Evolutionary conservation across 2,113 vertebrate species (phyloP), one percentile per base, ranked within the genome.

Genomic region (Upupa epops): DNA sequence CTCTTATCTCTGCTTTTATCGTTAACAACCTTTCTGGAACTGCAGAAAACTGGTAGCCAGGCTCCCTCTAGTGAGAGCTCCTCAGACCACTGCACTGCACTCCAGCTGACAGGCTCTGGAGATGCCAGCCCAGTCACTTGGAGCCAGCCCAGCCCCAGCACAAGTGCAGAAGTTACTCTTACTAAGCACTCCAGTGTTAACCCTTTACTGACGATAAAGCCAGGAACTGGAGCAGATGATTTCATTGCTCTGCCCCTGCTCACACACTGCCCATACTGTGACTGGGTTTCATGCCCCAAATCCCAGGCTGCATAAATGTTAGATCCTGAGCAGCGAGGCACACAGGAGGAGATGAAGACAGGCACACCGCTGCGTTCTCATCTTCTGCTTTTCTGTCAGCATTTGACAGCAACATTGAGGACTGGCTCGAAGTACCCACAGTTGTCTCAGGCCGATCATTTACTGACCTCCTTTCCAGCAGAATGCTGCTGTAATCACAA

Each of bases 391-490:
- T 60, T 48, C 59, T 59, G 64, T 17, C 18, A 72, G 34, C 32
- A 25, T 21, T 22, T 54, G 69, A 82, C 32, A 25, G 74, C 74
- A 79, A 28, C 19, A 6, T 0, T 36, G 24, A 88, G 26, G 36
- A 77, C 28, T n/a, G 49, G 75, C 83, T 90, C 45, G 37, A 59
- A 69, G 59, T 72, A 75, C 12, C 32, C 5, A 63, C 25, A n/a
- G 32, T 0, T 88, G 70, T 91, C 88, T 93, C 76, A 81, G 48
- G 83, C 48, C 55, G 56, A 71, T 91, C 71, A 55, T 17, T 89
- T 60, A 56, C 73, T 83, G 91, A 92, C 85, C 93, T 94, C 81
- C 85, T 88, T 93, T 93, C 81, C 88, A 84, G 71, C 79, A 96
- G 87, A 93, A 94, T 28, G 74, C 58, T 95, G 91, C 13, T 76